Conservation (phyloP, 2,888 invertebrate genomes). For the Carabus problematicus region DNA sequence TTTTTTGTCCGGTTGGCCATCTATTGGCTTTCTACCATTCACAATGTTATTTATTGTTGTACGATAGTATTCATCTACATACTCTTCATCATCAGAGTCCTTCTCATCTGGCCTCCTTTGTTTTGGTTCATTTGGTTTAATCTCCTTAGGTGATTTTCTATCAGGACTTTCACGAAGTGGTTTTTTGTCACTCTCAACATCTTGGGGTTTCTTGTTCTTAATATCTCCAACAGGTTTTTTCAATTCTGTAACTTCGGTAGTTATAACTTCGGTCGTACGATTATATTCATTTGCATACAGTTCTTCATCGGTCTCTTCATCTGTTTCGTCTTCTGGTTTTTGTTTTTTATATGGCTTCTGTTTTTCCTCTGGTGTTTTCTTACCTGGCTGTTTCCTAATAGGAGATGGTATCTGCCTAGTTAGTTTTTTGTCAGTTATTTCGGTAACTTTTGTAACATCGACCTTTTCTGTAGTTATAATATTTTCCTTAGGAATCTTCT, state of each 20-base stretch:
- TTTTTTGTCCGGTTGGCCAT: no score
- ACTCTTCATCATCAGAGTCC: neutral
- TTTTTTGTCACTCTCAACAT: constrained; percentile 37
- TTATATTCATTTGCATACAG: no score
- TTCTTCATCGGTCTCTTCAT: constrained; percentile 44
- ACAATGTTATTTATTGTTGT: no score
- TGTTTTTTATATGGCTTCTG: neutral
- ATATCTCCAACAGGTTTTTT: neutral
- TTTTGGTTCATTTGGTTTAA: constrained; percentile 2
- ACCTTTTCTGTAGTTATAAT: constrained; percentile 23
- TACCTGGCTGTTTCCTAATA: constrained; percentile 16
- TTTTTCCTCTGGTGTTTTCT: constrained; percentile 14
- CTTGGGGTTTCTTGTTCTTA: no score
- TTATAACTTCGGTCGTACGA: no score
- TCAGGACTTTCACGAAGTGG: constrained; percentile 8
- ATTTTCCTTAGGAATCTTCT: constrained; percentile 39
- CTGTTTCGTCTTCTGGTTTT: constrained; percentile 20
- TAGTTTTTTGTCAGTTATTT: neutral
- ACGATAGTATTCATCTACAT: constrained; percentile 4
- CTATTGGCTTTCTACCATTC: no score
- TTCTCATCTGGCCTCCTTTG: constrained; percentile 5
- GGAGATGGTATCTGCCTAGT: constrained; percentile 4
- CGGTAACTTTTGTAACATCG: no score
- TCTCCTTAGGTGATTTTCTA: constrained; percentile 10
- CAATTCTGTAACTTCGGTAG: constrained; percentile 18